Evolutionary conservation across 2,113 vertebrate species (phyloP).

Genomic region (Tachysurus vachellii): DNA sequence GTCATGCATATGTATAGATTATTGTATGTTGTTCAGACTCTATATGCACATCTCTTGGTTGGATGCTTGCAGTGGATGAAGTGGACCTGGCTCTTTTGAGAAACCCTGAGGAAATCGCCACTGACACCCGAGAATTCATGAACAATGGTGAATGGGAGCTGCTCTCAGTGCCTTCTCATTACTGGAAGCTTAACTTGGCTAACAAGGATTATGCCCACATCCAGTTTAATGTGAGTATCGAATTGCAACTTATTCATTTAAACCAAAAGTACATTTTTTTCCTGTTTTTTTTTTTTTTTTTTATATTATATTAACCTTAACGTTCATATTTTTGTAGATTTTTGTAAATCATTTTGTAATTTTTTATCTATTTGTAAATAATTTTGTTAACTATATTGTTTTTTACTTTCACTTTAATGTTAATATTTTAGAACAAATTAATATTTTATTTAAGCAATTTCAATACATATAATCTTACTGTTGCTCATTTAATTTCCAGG

Average conservation of each 20-base stretch:
- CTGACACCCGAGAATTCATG: slow-evolving; percentile 75
- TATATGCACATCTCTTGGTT: neutral
- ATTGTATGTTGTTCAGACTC: neutral
- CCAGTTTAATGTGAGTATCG: slow-evolving; percentile 77
- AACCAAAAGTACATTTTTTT: neutral
- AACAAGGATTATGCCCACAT: slow-evolving; percentile 78
- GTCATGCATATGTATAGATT: neutral
- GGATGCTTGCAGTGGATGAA: slow-evolving; percentile 74
- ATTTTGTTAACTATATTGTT: neutral
- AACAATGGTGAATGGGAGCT: slow-evolving; percentile 86
- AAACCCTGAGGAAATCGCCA: slow-evolving; percentile 71
- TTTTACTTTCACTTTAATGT: neutral
- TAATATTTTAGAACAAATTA: neutral
- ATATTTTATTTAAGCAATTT: neutral
- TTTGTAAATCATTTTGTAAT: neutral
- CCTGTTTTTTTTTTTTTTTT: neutral
- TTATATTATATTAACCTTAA: neutral
- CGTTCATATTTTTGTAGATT: too few species aligned
- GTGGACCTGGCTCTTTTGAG: slow-evolving; percentile 81
- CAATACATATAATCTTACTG: neutral
- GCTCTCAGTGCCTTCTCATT: slow-evolving; percentile 76
- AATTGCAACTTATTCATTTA: neutral
- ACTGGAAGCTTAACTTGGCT: slow-evolving; percentile 67
- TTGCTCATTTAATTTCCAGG: neutral
- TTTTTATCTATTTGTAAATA: neutral